phyloP scores from a whole-genome alignment of 2,888 invertebrate genomes.

The Lottia gigantea region DNA sequence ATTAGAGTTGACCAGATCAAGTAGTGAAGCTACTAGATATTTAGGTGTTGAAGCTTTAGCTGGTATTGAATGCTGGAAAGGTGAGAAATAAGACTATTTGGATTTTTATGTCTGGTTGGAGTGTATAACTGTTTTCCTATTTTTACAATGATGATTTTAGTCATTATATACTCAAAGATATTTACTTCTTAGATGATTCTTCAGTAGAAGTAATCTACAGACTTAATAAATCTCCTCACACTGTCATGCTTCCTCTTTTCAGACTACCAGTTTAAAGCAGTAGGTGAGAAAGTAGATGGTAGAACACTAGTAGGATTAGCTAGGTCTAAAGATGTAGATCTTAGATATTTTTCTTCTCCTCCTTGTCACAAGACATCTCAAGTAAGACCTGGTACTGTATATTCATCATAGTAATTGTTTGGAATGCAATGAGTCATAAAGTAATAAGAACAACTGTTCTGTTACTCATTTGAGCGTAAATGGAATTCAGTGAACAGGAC shows the following conservation, averaged over 20 bases:
- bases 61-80: constrained; percentile 37
- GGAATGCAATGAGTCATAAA: too few species aligned
- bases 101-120: too few species aligned
- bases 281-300: constrained; percentile 84
- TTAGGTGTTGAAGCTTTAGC: constrained; percentile 48
- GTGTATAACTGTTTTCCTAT: background rate
- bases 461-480: too few species aligned
- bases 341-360: constrained; percentile 81
- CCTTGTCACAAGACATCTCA: constrained; percentile 44
- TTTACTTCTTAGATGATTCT: too few species aligned
- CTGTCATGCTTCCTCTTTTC: constrained; percentile 32
- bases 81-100: constrained; percentile 22
- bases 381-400: constrained; percentile 33
- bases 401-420: too few species aligned
- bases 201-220: too few species aligned
- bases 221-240: too few species aligned
- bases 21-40: constrained; percentile 35
- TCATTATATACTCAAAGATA: too few species aligned
- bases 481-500: too few species aligned
- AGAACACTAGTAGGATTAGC: constrained; percentile 83
- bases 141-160: background rate
- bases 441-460: too few species aligned
- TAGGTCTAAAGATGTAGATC: constrained; percentile 77
- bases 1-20: constrained; percentile 39
- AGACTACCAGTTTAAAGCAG: constrained; percentile 76